Evolutionary conservation across 2,797 vertebrate genomes (phyloP).

Genomic region (Spizella passerina): DNA sequence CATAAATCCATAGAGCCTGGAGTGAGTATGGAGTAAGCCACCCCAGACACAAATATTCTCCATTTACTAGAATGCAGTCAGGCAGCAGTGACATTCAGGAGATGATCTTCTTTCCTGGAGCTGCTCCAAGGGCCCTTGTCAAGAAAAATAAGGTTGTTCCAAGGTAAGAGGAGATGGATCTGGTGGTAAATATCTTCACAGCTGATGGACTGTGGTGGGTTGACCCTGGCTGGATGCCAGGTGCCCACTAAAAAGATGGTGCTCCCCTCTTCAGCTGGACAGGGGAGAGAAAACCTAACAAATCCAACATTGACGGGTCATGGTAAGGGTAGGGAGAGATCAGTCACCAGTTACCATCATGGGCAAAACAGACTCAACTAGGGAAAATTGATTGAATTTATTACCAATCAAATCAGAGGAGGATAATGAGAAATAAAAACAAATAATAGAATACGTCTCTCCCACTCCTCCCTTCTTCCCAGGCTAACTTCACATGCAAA

Average conservation of each 20-base stretch:
- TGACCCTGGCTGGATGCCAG: neutral
- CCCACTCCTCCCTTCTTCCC: neutral
- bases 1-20: neutral
- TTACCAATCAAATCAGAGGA: neutral
- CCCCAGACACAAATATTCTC: neutral
- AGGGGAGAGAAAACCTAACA: neutral
- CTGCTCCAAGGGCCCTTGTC: neutral
- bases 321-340: neutral
- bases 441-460: neutral
- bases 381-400: neutral
- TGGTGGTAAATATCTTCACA: neutral
- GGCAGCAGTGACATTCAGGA: neutral
- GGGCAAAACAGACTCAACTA: rapidly evolving
- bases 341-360: rapidly evolving
- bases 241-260: neutral
- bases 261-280: neutral
- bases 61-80: neutral
- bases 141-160: neutral
- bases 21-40: neutral
- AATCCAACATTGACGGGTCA: rapidly evolving
- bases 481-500: neutral
- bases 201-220: neutral
- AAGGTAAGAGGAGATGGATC: neutral
- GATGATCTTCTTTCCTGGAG: neutral
- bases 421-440: neutral